Base-by-base conservation (phyloP, 2,113 vertebrate genomes). In the Romanogobio albipinnatus region DNA sequence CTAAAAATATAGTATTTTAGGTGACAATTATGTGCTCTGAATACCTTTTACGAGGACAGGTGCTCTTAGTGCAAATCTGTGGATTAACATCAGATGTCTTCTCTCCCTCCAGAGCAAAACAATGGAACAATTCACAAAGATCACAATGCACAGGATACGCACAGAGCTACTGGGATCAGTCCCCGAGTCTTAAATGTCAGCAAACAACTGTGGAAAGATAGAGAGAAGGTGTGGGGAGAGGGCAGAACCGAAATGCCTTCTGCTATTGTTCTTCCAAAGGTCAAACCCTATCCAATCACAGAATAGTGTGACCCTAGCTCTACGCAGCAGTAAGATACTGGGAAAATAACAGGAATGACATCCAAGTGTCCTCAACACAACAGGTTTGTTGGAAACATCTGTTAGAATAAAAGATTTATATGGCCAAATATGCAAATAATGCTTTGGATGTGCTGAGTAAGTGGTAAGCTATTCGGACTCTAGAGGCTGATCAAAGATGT, bases 211-310 rank as follows among this genome's bases (percentile, higher is more conserved):
- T 82, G 87, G 92, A 91, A 90, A 89, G 86, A 87, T 87, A 92
- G 84, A 86, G 84, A 89, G 88, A 87, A 87, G 89, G 90, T 90
- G 89, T 84, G 64, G 81, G 85, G 89, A 92, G 90, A 91, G 92
- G 91, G 89, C 89, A 93, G 90, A 92, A 93, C 88, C 86, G 85
- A 94, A 93, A 94, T 90, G 90, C 90, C 92, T 94, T 92, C 87
- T 90, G 91, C 93, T 91, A 94, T 94, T 95, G 94, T 94, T 93
- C 92, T 90, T 91, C 58, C 91, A 94, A 94, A 95, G 94, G 94
- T 94, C 94, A 95, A 92, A 93, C 76, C 90, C 92, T 92, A 93
- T 95, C 92, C 89, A 94, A 92, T 94, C 90, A 93, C 86, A 89
- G 89, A 94, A 93, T 91, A 92, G 86, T 84, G 26, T 47, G 84